Evolutionary conservation across 1,140 invertebrate species (phyloP).

Genomic region (Conus betulinus): DNA sequence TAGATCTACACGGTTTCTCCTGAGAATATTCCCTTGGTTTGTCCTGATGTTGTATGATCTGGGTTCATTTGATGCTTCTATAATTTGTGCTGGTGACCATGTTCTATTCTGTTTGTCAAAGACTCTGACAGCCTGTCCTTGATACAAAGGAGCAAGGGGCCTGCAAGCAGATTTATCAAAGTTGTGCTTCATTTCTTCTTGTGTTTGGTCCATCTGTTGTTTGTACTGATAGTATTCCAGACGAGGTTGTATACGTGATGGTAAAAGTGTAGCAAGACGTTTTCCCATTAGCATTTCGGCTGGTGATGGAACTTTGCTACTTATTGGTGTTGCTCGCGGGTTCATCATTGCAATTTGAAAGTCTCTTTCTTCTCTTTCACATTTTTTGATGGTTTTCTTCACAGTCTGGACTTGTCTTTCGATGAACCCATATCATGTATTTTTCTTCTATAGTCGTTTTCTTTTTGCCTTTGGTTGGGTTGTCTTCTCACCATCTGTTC

Average conservation of each 20-base stretch:
- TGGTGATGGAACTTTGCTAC: not conserved
- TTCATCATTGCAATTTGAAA: not conserved
- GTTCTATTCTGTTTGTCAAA: not conserved
- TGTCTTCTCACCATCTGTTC: no score
- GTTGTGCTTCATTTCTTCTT: not conserved
- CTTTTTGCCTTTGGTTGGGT: no score
- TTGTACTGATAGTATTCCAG: not conserved
- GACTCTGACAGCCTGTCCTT: not conserved
- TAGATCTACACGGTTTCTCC: no score
- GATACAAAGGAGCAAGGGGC: not conserved
- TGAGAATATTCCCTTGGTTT: no score
- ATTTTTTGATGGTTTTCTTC: constrained; percentile 6
- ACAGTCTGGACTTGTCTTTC: not conserved
- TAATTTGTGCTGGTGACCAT: not conserved
- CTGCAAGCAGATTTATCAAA: not conserved
- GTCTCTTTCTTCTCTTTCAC: not conserved
- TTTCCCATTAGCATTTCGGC: constrained; percentile 10
- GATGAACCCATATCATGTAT: not conserved
- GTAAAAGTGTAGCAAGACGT: not conserved
- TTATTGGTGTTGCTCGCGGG: not conserved
- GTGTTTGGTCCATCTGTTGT: not conserved
- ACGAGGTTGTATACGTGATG: not conserved
- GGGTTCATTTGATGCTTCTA: not conserved
- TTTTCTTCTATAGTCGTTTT: no score
- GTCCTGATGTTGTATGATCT: constrained; percentile 17